phyloP scores from a whole-genome alignment of 2,797 vertebrate genomes.

The Sebastes oblongus region DNA sequence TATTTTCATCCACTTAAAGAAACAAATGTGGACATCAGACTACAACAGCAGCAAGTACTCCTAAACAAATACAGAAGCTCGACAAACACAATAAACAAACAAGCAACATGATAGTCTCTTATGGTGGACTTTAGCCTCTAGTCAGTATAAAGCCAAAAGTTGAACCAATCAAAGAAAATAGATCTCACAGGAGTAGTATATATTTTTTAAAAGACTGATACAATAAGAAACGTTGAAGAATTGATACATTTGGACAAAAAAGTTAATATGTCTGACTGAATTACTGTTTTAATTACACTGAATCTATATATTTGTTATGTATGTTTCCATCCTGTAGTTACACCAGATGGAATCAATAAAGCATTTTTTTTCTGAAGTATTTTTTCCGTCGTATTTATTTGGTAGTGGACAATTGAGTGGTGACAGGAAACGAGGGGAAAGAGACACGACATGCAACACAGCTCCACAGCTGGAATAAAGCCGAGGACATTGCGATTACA shows the following conservation, averaged over 20 bases:
- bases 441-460: background rate
- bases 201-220: background rate
- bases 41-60: background rate
- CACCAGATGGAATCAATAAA: background rate
- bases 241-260: background rate
- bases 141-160: background rate
- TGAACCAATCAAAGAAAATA: background rate
- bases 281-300: background rate
- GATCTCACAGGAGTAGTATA: background rate
- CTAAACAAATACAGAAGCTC: constrained; percentile 13
- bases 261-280: background rate
- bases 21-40: constrained; percentile 12
- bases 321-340: background rate
- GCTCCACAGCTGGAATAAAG: background rate
- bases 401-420: background rate
- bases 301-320: background rate
- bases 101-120: background rate
- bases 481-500: background rate
- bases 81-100: constrained; percentile 24
- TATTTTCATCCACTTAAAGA: constrained; percentile 4
- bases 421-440: background rate
- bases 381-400: background rate
- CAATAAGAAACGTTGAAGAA: background rate
- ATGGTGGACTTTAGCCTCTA: constrained; percentile 1
- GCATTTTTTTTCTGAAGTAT: background rate